Evolutionary conservation across 2,888 invertebrate species (phyloP), one percentile per base, ranked within the genome.

Genomic region (Leucoptera coffeella): DNA sequence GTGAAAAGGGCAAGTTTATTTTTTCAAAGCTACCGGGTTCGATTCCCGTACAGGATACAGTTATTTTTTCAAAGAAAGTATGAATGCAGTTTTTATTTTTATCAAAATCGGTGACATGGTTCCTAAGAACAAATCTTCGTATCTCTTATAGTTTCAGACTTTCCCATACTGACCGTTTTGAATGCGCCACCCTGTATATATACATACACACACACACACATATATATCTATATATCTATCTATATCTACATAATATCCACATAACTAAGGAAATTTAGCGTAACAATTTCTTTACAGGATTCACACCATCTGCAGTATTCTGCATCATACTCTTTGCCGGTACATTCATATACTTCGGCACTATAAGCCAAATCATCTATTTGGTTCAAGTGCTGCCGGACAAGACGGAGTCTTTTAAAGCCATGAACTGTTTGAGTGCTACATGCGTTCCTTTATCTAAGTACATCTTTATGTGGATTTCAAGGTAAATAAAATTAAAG

Each of bases 391-490:
- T 56, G 26, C 44, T 51, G 2, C 51, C 55, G 0, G 45, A 54
- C 24, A 50, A 48, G 29, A 32, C 42, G 9, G 46, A 44, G 27
- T 42, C 42, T 10, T 55, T 56, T 25, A 51, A 55, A 30, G 50
- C 43, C 1, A 28, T 56, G 9, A 53, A 56, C 32, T 57, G 56
- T 30, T 30, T 51, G 20, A 56, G 52, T 26, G 40, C 50, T 2
- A 45, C 52, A 2, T 41, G 35, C 12, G 47, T 57, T n/a, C 56
- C 56, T 0, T 28, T 55, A 1, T 52, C 56, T 1, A 55, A 50
- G 32, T 53, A 42, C 27, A 34, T 55, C 4, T 57, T 57, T 23
- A 50, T 57, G 49, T 50, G 43, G 46, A 40, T 38, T n/a, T 39
- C 52, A 1, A 47, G 51, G 56, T 56, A 32, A 35, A 27, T 17